Evolutionary conservation across 1,140 invertebrate species (phyloP), one percentile per base, ranked within the genome.

Genomic region (Littorina saxatilis): DNA sequence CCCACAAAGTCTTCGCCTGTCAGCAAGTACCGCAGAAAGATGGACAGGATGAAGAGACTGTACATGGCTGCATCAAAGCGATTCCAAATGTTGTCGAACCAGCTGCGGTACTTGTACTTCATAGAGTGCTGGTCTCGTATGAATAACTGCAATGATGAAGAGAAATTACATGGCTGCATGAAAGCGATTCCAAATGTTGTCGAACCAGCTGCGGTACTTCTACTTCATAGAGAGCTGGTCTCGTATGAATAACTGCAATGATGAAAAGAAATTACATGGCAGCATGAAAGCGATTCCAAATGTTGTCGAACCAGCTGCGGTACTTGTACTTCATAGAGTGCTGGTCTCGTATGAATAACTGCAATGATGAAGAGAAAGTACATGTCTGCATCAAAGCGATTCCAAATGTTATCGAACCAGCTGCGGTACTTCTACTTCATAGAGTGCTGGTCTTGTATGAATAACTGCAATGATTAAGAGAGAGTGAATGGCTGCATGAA

Each of bases 231-330:
- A 90, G 2, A 80, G 73, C 52, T 87, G 86, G 43, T 91, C 88
- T 35, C 82, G 80, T 20, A 86, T 81, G 11, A 88, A 74, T 32
- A 90, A 47, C 90, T 91, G 83, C 52, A 83, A 79, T 39, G 61
- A 50, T 27, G 29, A 68, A 63, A 63, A 88, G 32, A 1, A 86
- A 5, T 82, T 91, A 91, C 84, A 91, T 87, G 23, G 87, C 13
- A 50, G 90, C 81, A 74, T 92, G 91, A 87, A 91, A 90, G 29
- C 82, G 79, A 78, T 92, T 92, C 91, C 91, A 92, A 11, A 87
- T 72, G 61, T 85, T 88, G 3, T 63, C 66, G 77, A 86, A 90
- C 90, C 91, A 91, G 81, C 83, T 87, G 4, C 79, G 61, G 9
- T 91, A 43, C 77, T 91, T 91, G 74, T 88, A 89, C 63, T 39